Percentiles rank a stretch among this genome's conserved stretches.
These are phyloP conservation scores for Potamilus streckersoni DNA, from an alignment of 1,140 invertebrate genomes.

Conservation along the genomic window DNA sequence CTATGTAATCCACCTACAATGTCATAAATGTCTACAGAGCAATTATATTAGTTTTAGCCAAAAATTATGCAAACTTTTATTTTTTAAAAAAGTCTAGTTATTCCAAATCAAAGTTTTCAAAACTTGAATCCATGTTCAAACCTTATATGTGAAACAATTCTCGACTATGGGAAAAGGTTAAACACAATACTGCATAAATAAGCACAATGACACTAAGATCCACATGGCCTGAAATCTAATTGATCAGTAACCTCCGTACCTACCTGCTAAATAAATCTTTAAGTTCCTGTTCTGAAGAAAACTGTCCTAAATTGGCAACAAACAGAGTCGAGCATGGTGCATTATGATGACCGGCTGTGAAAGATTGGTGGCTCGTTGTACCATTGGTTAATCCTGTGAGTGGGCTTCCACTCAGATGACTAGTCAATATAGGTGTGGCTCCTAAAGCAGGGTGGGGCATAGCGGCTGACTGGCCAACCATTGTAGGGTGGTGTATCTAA, in stretches of 20 bases:
- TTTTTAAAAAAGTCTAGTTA: too few species aligned
- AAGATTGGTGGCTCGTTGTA: constrained; percentile 70
- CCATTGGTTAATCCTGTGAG: constrained; percentile 52
- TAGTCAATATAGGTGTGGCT: constrained; percentile 61
- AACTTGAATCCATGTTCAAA: too few species aligned
- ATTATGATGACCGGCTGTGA: constrained; percentile 61
- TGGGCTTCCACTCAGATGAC: constrained; percentile 65
- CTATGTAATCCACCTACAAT: too few species aligned
- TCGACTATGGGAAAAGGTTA: too few species aligned
- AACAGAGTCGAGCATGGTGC: constrained; percentile 95
- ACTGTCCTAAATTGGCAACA: constrained; percentile 94
- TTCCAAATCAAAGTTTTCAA: too few species aligned
- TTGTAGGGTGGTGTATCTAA: constrained; percentile 24
- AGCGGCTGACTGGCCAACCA: constrained; percentile 59
- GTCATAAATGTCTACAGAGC: too few species aligned
- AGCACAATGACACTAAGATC: too few species aligned
- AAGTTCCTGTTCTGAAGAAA: constrained; percentile 95
- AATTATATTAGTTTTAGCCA: too few species aligned
- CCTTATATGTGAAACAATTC: too few species aligned
- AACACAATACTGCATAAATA: too few species aligned
- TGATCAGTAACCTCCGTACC: constrained; percentile 34
- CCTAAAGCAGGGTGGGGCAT: constrained; percentile 61
- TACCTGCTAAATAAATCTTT: constrained; percentile 98
- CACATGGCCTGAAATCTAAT: too few species aligned
- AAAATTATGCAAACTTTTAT: too few species aligned